Base-by-base conservation (phyloP, 2,888 invertebrate genomes). In the Plagodis dolabraria region DNA sequence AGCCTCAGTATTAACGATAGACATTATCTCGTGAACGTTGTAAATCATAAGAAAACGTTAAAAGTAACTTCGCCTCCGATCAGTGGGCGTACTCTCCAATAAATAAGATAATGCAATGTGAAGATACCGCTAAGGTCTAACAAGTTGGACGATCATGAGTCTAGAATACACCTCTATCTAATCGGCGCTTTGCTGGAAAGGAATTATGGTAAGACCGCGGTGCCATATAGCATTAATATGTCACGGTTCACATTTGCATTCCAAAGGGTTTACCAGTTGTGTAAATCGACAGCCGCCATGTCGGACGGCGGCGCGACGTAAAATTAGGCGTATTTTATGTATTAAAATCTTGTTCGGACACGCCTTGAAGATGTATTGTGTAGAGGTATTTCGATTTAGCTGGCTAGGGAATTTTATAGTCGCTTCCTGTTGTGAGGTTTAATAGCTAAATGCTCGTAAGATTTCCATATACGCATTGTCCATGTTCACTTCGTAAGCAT, bases 21-120 rank as follows among this genome's bases (percentile, higher is more conserved):
- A 83, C 67, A 67, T 72, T 72, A 73, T 74, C 64, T 65, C 64
- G 60, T 61, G 69, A 73, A 67, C 65, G 65, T 64, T 79, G 79
- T 85, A 85, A 85, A 89, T 87, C 85, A 89, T 86, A 83, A 76
- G 80, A 81, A 82, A 80, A 76, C 77, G 77, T 78, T 80, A 75
- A 79, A 78, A 75, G 69, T 78, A 69, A 67, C 74, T 64, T 69
- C 65, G 64, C 75, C 71, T 72, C 69, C 74, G 74, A 71, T 66
- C 69, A 68, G 81, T 80, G 74, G 83, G 81, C 75, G 80, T 76
- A 50, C 70, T 66, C 63, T 53, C 69, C 74, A 72, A 84, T 85
- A 85, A 85, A 86, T 80, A 79, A 77, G 77, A 81, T 79, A 78
- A 72, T 69, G 69, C 70, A 62, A 70, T 65, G 67, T 67, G 76